Percentiles rank a stretch among this genome's conserved stretches.
These are phyloP conservation scores for Athalia rosae DNA, from an alignment of 2,888 invertebrate genomes.

Conservation along the genomic window DNA sequence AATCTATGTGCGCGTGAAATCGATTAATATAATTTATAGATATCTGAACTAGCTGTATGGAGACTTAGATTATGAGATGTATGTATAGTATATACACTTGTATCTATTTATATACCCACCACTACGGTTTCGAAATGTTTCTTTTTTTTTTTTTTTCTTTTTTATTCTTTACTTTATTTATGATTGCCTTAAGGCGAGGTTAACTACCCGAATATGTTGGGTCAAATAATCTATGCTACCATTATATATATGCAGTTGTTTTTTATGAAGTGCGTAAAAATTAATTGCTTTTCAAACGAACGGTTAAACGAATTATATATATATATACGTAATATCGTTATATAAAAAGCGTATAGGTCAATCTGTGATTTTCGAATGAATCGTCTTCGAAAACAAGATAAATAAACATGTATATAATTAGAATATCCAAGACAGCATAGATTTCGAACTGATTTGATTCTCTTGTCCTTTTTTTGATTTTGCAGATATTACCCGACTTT, in stretches of 20 bases:
- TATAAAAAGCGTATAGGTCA: too few relatives aligned
- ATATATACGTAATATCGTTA: not conserved
- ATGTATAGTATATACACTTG: not conserved
- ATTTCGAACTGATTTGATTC: too few relatives aligned
- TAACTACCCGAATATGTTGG: conserved; percentile 13
- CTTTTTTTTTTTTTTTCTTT: not conserved
- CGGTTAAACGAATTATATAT: not conserved
- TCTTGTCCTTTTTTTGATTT: too few relatives aligned
- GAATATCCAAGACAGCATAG: too few relatives aligned
- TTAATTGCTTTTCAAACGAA: conserved; percentile 29
- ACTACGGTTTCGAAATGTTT: conserved; percentile 32
- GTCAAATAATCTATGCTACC: not conserved
- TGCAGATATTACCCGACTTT: too few relatives aligned
- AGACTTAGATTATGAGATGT: not conserved
- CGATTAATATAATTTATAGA: conserved; percentile 48
- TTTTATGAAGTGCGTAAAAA: conserved; percentile 37
- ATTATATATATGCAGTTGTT: not conserved
- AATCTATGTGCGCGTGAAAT: conserved; percentile 42
- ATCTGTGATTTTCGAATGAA: too few relatives aligned
- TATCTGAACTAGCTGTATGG: conserved; percentile 13
- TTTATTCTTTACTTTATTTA: conserved; percentile 16
- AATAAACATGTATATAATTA: too few relatives aligned
- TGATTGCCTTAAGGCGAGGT: conserved; percentile 35
- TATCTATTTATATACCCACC: not conserved
- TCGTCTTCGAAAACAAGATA: too few relatives aligned